Conservation (phyloP, 2,888 invertebrate species). For the Hyposoter didymator region DNA sequence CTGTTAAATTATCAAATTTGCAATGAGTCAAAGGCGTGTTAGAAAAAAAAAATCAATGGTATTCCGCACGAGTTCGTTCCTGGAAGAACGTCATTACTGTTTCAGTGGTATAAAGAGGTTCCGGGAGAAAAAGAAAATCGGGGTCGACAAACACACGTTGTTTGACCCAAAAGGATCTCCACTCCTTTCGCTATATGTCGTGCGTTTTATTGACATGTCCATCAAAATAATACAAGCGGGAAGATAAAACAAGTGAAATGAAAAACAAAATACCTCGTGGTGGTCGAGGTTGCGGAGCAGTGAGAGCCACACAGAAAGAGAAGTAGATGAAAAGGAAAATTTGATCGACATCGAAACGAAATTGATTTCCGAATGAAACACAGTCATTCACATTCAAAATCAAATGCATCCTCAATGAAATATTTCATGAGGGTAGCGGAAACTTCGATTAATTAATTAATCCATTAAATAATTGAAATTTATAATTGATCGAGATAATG, state of each 20-base stretch:
- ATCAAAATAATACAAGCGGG: neutral
- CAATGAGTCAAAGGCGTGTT: constrained; percentile 58
- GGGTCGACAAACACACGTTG: constrained; percentile 56
- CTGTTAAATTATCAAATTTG: constrained; percentile 58
- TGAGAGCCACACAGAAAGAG: neutral
- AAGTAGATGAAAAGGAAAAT: neutral
- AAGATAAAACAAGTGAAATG: neutral
- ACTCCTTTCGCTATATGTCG: constrained; percentile 10
- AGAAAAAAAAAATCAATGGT: constrained; percentile 52
- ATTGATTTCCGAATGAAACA: neutral
- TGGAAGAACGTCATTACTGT: constrained; percentile 28
- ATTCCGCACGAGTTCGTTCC: constrained; percentile 26
- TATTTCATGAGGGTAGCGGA: no score
- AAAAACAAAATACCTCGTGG: neutral
- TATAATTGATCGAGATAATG: no score
- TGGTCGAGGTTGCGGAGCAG: neutral
- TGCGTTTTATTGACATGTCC: neutral
- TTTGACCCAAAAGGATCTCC: constrained; percentile 44
- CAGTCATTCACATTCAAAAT: neutral
- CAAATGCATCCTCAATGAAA: neutral
- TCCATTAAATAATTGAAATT: neutral
- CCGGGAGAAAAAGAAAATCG: constrained; percentile 39
- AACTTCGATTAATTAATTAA: neutral
- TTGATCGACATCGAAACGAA: neutral
- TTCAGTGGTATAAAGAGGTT: neutral